These are phyloP conservation scores for Leptoclinus maculatus DNA, from an alignment of 2,797 vertebrate species.

Conservation along the genomic window DNA sequence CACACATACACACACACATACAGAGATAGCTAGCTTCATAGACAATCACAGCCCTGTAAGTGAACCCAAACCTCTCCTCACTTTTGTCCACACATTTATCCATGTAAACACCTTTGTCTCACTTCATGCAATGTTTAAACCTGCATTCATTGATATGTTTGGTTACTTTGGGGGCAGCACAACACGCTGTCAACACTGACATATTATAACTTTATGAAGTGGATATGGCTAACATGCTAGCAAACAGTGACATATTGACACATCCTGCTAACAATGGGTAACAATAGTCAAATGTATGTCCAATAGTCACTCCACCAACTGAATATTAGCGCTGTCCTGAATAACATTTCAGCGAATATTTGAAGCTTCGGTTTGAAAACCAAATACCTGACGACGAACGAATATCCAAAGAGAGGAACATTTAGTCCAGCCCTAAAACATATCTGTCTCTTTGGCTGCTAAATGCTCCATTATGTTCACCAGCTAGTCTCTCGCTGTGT, in stretches of 20 bases:
- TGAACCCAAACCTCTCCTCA: not conserved
- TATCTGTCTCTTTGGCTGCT: no score
- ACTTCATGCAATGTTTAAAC: not conserved
- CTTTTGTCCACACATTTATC: not conserved
- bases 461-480: no score
- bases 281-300: no score
- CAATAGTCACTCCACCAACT: no score
- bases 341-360: no score
- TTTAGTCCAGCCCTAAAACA: no score
- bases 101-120: not conserved
- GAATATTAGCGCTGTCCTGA: no score
- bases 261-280: no score
- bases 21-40: not conserved
- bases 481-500: no score
- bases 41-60: not conserved
- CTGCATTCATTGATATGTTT: not conserved
- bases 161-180: not conserved
- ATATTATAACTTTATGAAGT: not conserved
- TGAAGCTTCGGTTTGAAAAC: no score
- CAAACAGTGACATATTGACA: not conserved
- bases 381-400: no score
- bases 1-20: not conserved
- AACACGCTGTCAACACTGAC: not conserved
- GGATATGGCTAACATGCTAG: not conserved
- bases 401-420: no score